Evolutionary conservation across 1,140 invertebrate species (phyloP).

Genomic region (Pseudomyrmex pallidus): DNA sequence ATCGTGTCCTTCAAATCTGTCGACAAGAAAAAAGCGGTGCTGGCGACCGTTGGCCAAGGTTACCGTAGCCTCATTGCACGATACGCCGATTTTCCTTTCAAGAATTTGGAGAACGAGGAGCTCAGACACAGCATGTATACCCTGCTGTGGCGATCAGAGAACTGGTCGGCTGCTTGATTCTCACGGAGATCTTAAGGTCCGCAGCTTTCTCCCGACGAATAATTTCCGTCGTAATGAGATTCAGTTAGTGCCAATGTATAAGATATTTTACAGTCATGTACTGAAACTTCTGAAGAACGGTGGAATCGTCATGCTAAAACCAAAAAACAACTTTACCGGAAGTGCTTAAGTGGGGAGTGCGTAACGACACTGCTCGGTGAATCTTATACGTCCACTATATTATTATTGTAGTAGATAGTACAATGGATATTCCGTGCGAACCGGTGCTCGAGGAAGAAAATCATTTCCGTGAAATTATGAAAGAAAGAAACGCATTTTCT

Average conservation of each 20-base stretch:
- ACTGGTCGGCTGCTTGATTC: constrained; percentile 88
- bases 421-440: constrained; percentile 21
- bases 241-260: constrained; percentile 22
- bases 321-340: constrained; percentile 21
- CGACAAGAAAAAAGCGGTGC: constrained; percentile 85
- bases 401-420: constrained; percentile 57
- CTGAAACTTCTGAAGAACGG: constrained; percentile 10
- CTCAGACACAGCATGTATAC: constrained; percentile 88
- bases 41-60: constrained; percentile 93
- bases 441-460: not conserved
- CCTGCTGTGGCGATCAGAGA: constrained; percentile 90
- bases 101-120: constrained; percentile 81
- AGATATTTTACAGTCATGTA: not conserved
- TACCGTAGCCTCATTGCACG: constrained; percentile 92
- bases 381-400: constrained; percentile 72
- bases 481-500: not conserved
- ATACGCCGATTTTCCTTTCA: constrained; percentile 87
- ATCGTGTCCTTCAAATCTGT: constrained; percentile 81
- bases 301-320: not conserved
- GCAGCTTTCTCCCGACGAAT: not conserved
- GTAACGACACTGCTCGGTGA: constrained; percentile 49
- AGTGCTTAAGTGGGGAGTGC: constrained; percentile 66
- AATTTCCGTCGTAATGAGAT: constrained; percentile 3
- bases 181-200: constrained; percentile 8
- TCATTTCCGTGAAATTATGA: not conserved